A percentile compares a stretch with the other conserved stretches of the same genome.
phyloP scores from a whole-genome alignment of 2,888 invertebrate species.

The Noctua pronuba region DNA sequence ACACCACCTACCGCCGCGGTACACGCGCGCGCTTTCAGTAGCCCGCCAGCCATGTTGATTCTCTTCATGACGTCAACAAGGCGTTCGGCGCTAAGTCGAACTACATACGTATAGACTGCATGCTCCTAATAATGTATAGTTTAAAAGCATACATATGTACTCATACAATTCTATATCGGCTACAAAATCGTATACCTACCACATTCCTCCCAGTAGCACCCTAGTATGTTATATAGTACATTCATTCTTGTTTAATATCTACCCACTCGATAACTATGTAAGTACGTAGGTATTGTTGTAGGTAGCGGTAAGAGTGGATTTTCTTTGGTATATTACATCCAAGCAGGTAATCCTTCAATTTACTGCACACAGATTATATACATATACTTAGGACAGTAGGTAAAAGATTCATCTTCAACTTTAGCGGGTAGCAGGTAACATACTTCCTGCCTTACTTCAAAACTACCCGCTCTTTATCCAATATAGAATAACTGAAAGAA shows the following conservation, averaged over 20 bases:
- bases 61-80: slow-evolving; percentile 82
- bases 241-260: neutral
- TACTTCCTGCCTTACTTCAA: neutral
- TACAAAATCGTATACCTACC: slow-evolving; percentile 9
- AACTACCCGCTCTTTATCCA: slow-evolving; percentile 2
- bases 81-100: slow-evolving; percentile 51
- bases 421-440: neutral
- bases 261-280: too few relatives aligned
- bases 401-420: neutral
- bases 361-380: neutral
- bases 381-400: too few relatives aligned
- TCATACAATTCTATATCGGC: slow-evolving; percentile 6
- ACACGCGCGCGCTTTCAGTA: slow-evolving; percentile 83
- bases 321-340: neutral
- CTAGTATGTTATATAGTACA: neutral
- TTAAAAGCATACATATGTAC: slow-evolving; percentile 2
- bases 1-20: slow-evolving; percentile 74
- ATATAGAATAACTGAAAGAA: neutral
- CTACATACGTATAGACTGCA: slow-evolving; percentile 1
- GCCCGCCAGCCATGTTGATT: slow-evolving; percentile 83
- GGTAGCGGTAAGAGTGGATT: neutral
- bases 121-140: slow-evolving; percentile 20
- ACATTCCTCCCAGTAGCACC: neutral
- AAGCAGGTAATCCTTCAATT: neutral
- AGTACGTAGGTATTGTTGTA: neutral